Evolutionary conservation across 2,888 invertebrate species (phyloP).

Genomic region (Meta bourneti): DNA sequence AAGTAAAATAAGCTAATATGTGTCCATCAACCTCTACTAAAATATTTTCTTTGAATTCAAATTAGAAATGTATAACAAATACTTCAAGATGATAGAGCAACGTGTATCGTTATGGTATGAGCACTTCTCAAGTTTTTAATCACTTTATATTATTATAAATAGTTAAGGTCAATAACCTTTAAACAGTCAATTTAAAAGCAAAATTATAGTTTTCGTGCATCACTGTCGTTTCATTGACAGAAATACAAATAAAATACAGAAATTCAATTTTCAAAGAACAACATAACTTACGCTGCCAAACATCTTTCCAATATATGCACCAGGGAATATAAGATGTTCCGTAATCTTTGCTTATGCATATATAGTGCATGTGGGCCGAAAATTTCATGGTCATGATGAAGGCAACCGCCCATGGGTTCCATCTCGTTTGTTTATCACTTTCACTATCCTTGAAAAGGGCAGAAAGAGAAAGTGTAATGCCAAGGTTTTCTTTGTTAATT

Average conservation of each 20-base stretch:
- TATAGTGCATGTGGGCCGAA: slow-evolving; percentile 64
- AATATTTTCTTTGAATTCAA: too few species aligned
- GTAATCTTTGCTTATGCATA: slow-evolving; percentile 16
- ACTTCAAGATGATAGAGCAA: too few species aligned
- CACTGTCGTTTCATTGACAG: too few species aligned
- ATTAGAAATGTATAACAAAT: too few species aligned
- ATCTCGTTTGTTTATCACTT: slow-evolving; percentile 64
- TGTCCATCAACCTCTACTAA: too few species aligned
- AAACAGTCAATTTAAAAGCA: too few species aligned
- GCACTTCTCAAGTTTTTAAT: background rate
- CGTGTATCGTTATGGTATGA: too few species aligned
- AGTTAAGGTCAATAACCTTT: background rate
- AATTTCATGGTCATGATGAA: slow-evolving; percentile 59
- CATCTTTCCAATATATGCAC: slow-evolving; percentile 28
- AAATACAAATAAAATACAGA: too few species aligned
- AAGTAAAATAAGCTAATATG: too few species aligned
- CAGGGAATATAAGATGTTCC: background rate
- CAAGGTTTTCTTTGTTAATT: slow-evolving; percentile 38
- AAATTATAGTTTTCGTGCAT: too few species aligned
- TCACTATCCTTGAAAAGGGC: slow-evolving; percentile 64
- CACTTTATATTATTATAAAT: too few species aligned
- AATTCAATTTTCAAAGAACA: too few species aligned
- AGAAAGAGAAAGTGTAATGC: slow-evolving; percentile 52
- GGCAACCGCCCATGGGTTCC: slow-evolving; percentile 59
- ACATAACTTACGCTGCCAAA: slow-evolving; percentile 22